phyloP scores from a whole-genome alignment of 2,888 invertebrate species.

The Boloria euphrosyne region DNA sequence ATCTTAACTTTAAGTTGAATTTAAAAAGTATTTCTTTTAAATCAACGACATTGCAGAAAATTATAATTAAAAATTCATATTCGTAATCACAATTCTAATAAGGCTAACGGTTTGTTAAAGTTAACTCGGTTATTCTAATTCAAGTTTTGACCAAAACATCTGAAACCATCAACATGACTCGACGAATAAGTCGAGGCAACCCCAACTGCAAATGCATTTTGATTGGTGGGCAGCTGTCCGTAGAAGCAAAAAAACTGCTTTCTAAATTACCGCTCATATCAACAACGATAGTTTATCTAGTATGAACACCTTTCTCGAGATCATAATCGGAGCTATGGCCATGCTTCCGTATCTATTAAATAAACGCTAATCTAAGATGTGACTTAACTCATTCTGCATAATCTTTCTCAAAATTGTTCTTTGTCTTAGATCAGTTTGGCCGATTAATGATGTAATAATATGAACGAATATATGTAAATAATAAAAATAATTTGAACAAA shows the following conservation, averaged over 20 bases:
- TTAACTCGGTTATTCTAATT: conserved; percentile 41
- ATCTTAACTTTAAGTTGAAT: too few species aligned
- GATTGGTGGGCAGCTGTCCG: conserved; percentile 76
- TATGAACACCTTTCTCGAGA: conserved; percentile 65
- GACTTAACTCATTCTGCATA: conserved; percentile 35
- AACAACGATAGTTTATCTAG: conserved; percentile 52
- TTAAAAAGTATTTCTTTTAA: not conserved
- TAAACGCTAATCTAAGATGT: conserved; percentile 50
- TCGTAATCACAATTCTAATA: not conserved
- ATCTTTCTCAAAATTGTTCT: conserved; percentile 22
- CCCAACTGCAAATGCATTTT: conserved; percentile 71
- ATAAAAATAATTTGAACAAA: too few species aligned
- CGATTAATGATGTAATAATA: conserved; percentile 8
- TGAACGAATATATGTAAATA: not conserved
- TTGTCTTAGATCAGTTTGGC: conserved; percentile 18
- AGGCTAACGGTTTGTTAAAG: not conserved
- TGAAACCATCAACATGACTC: conserved; percentile 56
- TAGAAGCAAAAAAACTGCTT: conserved; percentile 73
- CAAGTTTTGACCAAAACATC: conserved; percentile 51
- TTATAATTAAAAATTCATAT: not conserved
- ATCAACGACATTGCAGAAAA: not conserved
- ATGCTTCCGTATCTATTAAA: conserved; percentile 61
- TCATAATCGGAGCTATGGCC: conserved; percentile 62
- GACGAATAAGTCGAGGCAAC: conserved; percentile 63
- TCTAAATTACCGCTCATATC: conserved; percentile 72